Evolutionary conservation across 2,888 invertebrate species (phyloP).

Genomic region (Ernsta delagoae): DNA sequence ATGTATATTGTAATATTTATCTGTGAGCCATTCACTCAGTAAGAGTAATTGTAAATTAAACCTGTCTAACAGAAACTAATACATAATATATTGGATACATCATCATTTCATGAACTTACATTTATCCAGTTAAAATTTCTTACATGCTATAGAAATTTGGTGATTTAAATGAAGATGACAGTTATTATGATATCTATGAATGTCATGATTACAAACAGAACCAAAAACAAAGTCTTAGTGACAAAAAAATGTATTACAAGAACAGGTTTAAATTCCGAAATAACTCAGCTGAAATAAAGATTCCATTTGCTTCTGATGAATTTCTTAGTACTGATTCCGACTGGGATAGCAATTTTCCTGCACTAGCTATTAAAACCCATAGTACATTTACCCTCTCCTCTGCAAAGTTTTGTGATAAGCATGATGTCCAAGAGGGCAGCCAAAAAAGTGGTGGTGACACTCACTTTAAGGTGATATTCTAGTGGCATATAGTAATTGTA

Average conservation of each 20-base stretch:
- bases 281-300: constrained; percentile 57
- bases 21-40: no score
- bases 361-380: constrained; percentile 73
- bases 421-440: constrained; percentile 63
- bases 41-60: no score
- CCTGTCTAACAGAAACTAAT: no score
- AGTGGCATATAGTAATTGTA: no score
- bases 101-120: no score
- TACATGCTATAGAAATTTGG: constrained; percentile 56
- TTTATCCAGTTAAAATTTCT: no score
- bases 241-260: constrained; percentile 74
- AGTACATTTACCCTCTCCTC: constrained; percentile 75
- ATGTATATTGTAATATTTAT: no score
- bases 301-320: constrained; percentile 65
- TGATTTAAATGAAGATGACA: constrained; percentile 74
- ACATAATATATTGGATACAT: no score
- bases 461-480: constrained; percentile 59
- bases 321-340: constrained; percentile 73
- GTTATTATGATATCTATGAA: constrained; percentile 56
- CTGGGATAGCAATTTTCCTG: constrained; percentile 78
- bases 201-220: constrained; percentile 52
- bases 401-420: constrained; percentile 67
- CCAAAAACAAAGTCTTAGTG: constrained; percentile 66
- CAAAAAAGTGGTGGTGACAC: constrained; percentile 77
- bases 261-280: constrained; percentile 58